Conservation (phyloP, 2,113 vertebrate species). For the Tyto alba region DNA sequence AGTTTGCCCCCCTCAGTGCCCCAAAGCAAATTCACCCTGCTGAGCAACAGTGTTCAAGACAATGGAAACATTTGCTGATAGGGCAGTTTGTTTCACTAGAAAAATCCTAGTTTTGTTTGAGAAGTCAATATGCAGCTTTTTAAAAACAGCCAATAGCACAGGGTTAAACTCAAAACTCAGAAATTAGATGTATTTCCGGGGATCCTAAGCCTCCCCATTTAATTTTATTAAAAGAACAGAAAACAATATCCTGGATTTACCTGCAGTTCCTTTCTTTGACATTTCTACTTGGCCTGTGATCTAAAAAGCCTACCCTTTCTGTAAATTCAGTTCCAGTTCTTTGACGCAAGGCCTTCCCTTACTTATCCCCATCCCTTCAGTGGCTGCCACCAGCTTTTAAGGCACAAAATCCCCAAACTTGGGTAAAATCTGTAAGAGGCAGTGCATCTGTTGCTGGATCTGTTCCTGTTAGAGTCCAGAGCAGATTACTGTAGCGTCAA, state of each 20-base stretch:
- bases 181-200: background rate
- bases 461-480: background rate
- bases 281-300: background rate
- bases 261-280: background rate
- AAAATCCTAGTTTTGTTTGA: background rate
- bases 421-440: background rate
- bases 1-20: background rate
- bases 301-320: background rate
- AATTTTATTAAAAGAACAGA: background rate
- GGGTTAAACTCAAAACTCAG: background rate
- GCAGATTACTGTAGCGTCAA: background rate
- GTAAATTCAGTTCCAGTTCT: background rate
- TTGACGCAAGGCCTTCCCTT: background rate
- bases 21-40: background rate
- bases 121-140: background rate
- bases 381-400: background rate
- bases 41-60: background rate
- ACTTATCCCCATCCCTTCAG: background rate
- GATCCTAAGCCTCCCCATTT: background rate
- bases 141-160: background rate
- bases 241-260: background rate
- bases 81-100: background rate
- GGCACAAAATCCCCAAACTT: background rate
- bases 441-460: background rate
- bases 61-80: background rate